Percentiles rank a stretch among this genome's conserved stretches.
Conservation (phyloP, 2,888 invertebrate species). For the Chelonus formosanus region DNA sequence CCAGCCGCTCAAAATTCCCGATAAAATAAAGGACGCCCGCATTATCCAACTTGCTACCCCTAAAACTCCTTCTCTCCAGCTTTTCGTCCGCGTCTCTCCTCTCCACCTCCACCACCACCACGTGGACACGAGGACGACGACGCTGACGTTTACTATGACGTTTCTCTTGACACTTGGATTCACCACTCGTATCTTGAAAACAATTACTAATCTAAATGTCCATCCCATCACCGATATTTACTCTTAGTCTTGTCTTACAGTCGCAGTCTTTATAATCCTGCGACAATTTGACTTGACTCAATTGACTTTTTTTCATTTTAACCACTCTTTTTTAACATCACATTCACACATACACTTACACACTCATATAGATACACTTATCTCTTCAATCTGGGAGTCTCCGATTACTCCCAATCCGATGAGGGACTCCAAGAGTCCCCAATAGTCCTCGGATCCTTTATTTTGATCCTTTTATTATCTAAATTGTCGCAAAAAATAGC, state of each 20-base stretch:
- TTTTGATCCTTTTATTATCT: neutral
- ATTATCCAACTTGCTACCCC: constrained; percentile 59
- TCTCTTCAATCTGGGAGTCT: neutral
- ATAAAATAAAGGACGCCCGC: constrained; percentile 62
- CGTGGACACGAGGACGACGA: constrained; percentile 30
- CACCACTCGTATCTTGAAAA: constrained; percentile 3
- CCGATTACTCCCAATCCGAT: constrained; percentile 6
- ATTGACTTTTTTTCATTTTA: constrained; percentile 1
- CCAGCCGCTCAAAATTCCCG: constrained; percentile 63
- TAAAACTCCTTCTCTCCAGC: constrained; percentile 44
- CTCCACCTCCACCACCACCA: constrained; percentile 20
- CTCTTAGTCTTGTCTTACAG: neutral
- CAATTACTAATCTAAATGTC: constrained; percentile 19
- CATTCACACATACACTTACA: no score
- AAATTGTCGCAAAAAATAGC: constrained; percentile 3
- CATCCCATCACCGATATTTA: constrained; percentile 25
- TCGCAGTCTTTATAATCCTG: no score
- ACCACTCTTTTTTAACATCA: no score
- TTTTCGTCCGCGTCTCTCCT: constrained; percentile 24
- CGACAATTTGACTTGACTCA: constrained; percentile 8
- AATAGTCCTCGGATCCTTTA: neutral
- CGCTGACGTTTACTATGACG: constrained; percentile 6
- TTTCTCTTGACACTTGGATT: constrained; percentile 14
- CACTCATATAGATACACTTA: neutral
- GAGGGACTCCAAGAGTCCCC: constrained; percentile 17